Base-by-base conservation (phyloP, 2,113 vertebrate species). In the Toxotes chatareus region DNA sequence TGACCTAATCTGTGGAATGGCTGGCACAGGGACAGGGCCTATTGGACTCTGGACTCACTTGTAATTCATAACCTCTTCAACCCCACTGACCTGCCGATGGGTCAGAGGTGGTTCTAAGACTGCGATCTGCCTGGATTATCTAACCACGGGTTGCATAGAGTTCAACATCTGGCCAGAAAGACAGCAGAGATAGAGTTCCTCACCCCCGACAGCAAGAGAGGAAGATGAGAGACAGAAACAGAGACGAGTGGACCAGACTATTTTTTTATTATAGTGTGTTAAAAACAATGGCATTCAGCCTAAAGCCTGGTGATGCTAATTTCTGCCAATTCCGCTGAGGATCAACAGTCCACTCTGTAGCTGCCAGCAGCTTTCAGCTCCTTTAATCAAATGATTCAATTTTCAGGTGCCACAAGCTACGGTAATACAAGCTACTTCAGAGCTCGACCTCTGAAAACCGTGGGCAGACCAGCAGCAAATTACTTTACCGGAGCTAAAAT, bases 111-210 rank as follows among this genome's bases (percentile, higher is more conserved):
- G 34, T 11, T n/a, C 23, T 17, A 40, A 2, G 21, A 47, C 34
- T 70, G 34, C 53, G 47, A 76, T 59, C 51, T 3, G 38, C 44
- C 17, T 53, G 32, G 57, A 88, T 83, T 67, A 85, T 56, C 59
- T 38, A 55, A 60, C 75, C 56, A 47, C 64, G 53, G 76, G 83
- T 62, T 66, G 83, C 38, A 57, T 46, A 85, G 73, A 88, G 88
- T 75, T 89, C 70, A 91, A 85, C 85, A 82, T 91, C 76, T 84
- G 89, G 88, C 82, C 51, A 77, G 47, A 71, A 56, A 46, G 61
- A 88, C 65, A 62, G 23, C 12, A 74, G 57, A 81, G 65, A 81
- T 71, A 89, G 73, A 66, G 14, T 16, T 55, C 34, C 32, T 83
- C 76, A 79, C 78, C 75, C 65, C 21, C 21, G 55, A 74, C 38